Conservation (phyloP, 2,888 invertebrate genomes). For the Acronicta alni region DNA sequence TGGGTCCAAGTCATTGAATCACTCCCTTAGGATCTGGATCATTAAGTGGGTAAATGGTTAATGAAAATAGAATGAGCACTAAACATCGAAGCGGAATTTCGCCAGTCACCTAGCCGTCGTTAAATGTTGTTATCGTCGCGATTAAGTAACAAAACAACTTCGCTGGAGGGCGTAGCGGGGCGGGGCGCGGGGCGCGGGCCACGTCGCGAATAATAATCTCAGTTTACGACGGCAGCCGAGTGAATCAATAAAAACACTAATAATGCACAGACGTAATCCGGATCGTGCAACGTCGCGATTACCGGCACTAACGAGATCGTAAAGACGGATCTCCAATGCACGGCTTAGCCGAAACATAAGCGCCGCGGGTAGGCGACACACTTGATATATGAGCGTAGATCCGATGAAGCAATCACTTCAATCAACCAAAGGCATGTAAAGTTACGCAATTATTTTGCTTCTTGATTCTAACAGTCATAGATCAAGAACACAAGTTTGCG, state of each 20-base stretch:
- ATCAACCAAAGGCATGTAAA: conserved; percentile 4
- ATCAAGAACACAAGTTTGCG: conserved; percentile 34
- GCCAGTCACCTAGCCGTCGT: conserved; percentile 89
- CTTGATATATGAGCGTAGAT: conserved; percentile 30
- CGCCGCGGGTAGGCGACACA: conserved; percentile 62
- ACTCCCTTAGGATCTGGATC: conserved; percentile 87
- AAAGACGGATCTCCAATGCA: conserved; percentile 87
- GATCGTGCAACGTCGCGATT: conserved; percentile 87
- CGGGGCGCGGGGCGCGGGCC: conserved; percentile 64
- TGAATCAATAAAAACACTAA: conserved; percentile 90
- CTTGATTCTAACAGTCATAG: not conserved
- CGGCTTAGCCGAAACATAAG: conserved; percentile 80
- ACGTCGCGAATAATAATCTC: conserved; percentile 89
- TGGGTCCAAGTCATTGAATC: conserved; percentile 84
- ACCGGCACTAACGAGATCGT: conserved; percentile 88
- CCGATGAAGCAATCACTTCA: conserved; percentile 9
- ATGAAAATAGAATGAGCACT: conserved; percentile 89
- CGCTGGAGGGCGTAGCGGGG: conserved; percentile 72
- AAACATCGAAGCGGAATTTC: conserved; percentile 88
- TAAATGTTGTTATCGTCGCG: conserved; percentile 89
- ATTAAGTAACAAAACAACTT: conserved; percentile 89
- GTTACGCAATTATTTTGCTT: not conserved
- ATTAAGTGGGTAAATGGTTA: conserved; percentile 89
- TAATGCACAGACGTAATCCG: conserved; percentile 89
- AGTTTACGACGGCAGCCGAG: conserved; percentile 89